Percentiles rank a stretch among this genome's conserved stretches.
Evolutionary conservation across 2,797 vertebrate species (phyloP).

Genomic region (Amblyopsis hoosieri): DNA sequence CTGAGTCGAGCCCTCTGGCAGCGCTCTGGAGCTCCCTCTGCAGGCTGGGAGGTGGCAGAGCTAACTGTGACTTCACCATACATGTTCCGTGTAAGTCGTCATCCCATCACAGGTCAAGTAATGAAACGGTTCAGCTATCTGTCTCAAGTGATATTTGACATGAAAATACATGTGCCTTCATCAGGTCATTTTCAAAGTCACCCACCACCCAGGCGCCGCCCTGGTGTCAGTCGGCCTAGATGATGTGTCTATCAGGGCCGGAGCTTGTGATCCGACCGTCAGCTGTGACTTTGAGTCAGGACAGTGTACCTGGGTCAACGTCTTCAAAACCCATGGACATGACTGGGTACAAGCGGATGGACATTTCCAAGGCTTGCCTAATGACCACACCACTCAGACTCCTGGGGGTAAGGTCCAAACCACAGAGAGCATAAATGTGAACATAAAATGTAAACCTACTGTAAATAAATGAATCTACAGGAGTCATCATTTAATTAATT

Average conservation of each 20-base stretch:
- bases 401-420: constrained; percentile 57
- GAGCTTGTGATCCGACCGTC: constrained; percentile 62
- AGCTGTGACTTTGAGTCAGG: constrained; percentile 81
- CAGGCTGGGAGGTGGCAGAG: constrained; percentile 75
- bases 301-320: constrained; percentile 71
- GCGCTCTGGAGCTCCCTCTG: constrained; percentile 49
- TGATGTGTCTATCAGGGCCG: constrained; percentile 68
- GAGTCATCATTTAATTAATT: too few relatives aligned
- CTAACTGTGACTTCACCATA: constrained; percentile 72
- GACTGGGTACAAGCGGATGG: constrained; percentile 66
- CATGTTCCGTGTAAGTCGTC: constrained; percentile 60
- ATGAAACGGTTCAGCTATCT: not conserved
- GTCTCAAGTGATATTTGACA: not conserved
- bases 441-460: too few relatives aligned
- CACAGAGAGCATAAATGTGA: too few relatives aligned
- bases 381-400: constrained; percentile 73
- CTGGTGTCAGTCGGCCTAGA: constrained; percentile 61
- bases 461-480: too few relatives aligned
- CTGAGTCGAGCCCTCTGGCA: constrained; percentile 58
- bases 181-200: constrained; percentile 71
- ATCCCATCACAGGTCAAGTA: not conserved
- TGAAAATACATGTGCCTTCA: not conserved
- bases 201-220: constrained; percentile 29
- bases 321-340: constrained; percentile 52
- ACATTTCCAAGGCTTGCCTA: constrained; percentile 53